phyloP scores from a whole-genome alignment of 2,113 vertebrate species.

The Okapia johnstoni region DNA sequence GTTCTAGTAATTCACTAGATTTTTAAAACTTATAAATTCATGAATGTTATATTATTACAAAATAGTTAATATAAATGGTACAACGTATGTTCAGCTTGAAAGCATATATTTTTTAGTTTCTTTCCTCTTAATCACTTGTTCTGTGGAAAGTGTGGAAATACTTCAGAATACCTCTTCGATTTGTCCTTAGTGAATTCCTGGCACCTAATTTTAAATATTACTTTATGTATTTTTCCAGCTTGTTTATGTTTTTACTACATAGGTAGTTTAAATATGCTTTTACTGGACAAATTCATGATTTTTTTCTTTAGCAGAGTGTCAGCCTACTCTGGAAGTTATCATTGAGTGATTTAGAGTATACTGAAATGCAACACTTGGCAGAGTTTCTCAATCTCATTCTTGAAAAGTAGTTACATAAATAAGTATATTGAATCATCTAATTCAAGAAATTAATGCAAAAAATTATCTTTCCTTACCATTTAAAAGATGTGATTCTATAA shows the following conservation, averaged over 20 bases:
- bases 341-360: constrained; percentile 18
- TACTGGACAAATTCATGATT: neutral
- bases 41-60: neutral
- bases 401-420: constrained; percentile 3
- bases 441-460: constrained; percentile 44
- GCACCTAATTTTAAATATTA: neutral
- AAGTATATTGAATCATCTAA: neutral
- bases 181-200: neutral
- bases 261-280: constrained; percentile 2
- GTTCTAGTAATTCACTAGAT: neutral
- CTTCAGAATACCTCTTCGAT: neutral
- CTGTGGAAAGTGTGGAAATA: neutral
- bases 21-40: neutral
- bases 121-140: neutral
- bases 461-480: constrained; percentile 42
- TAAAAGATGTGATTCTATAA: constrained; percentile 34
- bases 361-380: neutral
- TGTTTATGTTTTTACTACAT: neutral
- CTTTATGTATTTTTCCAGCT: neutral
- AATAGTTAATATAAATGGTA: neutral
- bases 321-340: neutral
- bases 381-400: neutral
- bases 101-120: neutral
- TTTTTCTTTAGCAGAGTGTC: neutral
- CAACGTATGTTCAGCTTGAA: neutral